A percentile compares a stretch with the other conserved stretches of the same genome.
Conservation (phyloP, 2,113 vertebrate species). For the Dasyprocta punctata region DNA sequence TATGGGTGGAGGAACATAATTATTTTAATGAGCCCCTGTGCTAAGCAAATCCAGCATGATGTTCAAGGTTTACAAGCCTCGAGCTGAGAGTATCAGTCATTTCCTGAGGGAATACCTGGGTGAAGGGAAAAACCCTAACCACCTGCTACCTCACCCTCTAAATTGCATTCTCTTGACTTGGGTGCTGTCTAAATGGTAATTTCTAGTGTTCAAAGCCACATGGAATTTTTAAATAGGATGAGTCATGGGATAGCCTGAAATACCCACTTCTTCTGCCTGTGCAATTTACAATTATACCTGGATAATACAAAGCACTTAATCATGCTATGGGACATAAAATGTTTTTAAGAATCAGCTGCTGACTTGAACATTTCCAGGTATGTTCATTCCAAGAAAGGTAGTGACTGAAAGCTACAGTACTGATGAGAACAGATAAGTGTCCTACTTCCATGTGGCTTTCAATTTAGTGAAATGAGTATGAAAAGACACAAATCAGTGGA, state of each 20-base stretch:
- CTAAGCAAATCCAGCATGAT: slow-evolving; percentile 3
- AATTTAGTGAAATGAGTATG: neutral
- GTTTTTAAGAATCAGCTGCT: neutral
- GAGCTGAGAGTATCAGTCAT: neutral
- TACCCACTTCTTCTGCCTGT: neutral
- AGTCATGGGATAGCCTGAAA: neutral
- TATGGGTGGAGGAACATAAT: slow-evolving; percentile 34
- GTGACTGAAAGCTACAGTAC: neutral
- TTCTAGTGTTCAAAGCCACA: slow-evolving; percentile 32
- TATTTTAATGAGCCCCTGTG: slow-evolving; percentile 56
- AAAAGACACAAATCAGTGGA: neutral
- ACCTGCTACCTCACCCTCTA: neutral
- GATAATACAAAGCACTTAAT: neutral
- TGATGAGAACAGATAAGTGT: neutral
- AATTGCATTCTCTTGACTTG: slow-evolving; percentile 40
- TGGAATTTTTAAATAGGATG: neutral
- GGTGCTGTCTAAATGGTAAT: slow-evolving; percentile 9
- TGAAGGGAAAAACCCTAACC: neutral
- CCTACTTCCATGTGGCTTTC: neutral
- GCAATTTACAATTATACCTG: neutral
- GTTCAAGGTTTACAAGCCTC: neutral
- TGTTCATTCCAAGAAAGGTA: neutral
- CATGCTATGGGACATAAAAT: fast-evolving
- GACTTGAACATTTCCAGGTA: neutral
- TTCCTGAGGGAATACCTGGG: neutral